These are phyloP conservation scores for Lasius fuliginosus DNA, from an alignment of 2,888 invertebrate genomes.

Conservation along the genomic window DNA sequence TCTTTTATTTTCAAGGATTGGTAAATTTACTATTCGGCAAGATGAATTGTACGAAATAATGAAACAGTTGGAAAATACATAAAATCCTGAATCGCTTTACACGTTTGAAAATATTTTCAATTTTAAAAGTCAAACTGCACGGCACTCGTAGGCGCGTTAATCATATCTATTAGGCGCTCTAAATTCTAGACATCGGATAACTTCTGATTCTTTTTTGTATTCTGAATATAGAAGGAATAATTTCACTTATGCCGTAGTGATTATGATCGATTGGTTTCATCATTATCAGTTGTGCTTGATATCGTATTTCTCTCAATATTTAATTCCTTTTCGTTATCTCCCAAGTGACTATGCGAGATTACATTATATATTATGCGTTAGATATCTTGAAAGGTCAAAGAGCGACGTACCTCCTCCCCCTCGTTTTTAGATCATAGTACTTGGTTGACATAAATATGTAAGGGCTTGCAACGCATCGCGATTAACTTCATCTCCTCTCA, in stretches of 20 bases:
- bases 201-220: not conserved
- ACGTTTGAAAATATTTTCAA: constrained; percentile 14
- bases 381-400: not conserved
- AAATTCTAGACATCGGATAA: not conserved
- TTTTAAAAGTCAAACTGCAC: constrained; percentile 32
- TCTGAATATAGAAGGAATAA: not conserved
- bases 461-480: not conserved
- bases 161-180: not conserved
- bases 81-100: not conserved
- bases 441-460: constrained; percentile 7
- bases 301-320: not conserved
- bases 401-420: not conserved
- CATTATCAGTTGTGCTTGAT: not conserved
- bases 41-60: constrained; percentile 13
- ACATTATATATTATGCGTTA: not conserved
- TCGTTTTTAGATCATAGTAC: not conserved
- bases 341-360: not conserved
- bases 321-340: not conserved
- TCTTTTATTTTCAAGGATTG: not conserved
- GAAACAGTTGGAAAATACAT: not conserved
- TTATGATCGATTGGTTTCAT: not conserved
- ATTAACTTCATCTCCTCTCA: not conserved
- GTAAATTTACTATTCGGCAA: not conserved
- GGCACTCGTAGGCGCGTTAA: not conserved
- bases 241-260: not conserved